Percentiles rank a stretch among this genome's conserved stretches.
Conservation (phyloP, 2,797 vertebrate genomes). For the Xerus rutilus region DNA sequence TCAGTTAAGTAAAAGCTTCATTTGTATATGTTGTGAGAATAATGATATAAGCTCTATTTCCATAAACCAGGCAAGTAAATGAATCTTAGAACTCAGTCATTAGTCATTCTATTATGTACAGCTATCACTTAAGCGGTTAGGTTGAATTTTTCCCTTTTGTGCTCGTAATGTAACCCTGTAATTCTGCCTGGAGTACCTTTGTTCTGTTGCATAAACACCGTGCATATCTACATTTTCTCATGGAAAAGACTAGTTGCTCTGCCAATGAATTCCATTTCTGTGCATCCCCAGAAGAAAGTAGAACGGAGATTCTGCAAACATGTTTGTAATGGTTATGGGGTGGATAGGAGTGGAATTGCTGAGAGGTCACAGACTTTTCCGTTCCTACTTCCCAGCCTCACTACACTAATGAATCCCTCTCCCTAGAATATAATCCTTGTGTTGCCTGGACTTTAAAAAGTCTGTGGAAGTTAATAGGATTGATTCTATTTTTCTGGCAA, state of each 20-base stretch:
- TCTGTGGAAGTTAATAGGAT: slow-evolving; percentile 69
- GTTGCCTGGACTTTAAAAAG: slow-evolving; percentile 67
- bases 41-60: not conserved
- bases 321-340: not conserved
- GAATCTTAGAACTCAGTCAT: not conserved
- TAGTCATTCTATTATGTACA: not conserved
- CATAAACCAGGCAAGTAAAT: slow-evolving; percentile 45
- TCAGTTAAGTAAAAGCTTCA: slow-evolving; percentile 21
- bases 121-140: not conserved
- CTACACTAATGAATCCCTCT: slow-evolving; percentile 67
- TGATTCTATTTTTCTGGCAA: slow-evolving; percentile 82
- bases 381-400: slow-evolving; percentile 66
- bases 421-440: slow-evolving; percentile 75
- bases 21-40: not conserved
- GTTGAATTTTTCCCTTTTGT: slow-evolving; percentile 9
- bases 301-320: not conserved
- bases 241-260: not conserved
- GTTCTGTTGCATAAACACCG: not conserved
- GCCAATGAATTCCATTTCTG: not conserved
- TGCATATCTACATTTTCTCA: not conserved
- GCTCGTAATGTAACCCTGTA: not conserved
- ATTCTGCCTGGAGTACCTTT: slow-evolving; percentile 19
- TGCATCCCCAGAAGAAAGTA: not conserved
- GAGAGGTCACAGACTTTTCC: slow-evolving; percentile 71
- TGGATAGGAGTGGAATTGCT: not conserved